These are phyloP conservation scores for Pangasius macronema DNA, from an alignment of 2,797 vertebrate genomes.

Conservation along the genomic window DNA sequence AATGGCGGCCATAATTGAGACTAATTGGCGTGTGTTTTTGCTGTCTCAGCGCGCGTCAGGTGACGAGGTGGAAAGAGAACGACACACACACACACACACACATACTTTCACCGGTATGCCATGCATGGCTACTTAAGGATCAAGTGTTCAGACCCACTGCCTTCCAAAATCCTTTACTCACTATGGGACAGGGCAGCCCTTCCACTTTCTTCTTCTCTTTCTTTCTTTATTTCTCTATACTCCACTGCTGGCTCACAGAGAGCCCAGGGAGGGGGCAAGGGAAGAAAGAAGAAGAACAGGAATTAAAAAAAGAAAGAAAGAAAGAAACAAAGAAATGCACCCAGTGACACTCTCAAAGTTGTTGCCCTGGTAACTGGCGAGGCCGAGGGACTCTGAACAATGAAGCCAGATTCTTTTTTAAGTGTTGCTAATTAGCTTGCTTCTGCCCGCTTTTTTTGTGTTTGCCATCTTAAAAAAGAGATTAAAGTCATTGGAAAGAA, in stretches of 20 bases:
- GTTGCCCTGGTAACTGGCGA: slow-evolving; percentile 81
- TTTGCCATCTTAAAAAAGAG: slow-evolving; percentile 78
- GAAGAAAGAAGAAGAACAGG: slow-evolving; percentile 36
- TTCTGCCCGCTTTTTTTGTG: slow-evolving; percentile 74
- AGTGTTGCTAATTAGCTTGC: slow-evolving; percentile 85
- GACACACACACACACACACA: slow-evolving; percentile 46
- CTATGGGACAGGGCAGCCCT: slow-evolving; percentile 16
- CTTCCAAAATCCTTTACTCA: slow-evolving; percentile 36
- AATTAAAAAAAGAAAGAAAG: slow-evolving; percentile 51
- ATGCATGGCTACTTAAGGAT: slow-evolving; percentile 49
- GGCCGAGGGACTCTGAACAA: slow-evolving; percentile 69
- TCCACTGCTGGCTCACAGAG: slow-evolving; percentile 35
- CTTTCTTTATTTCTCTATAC: slow-evolving; percentile 43
- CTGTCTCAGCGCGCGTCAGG: slow-evolving; percentile 55
- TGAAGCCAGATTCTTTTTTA: slow-evolving; percentile 73
- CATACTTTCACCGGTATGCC: slow-evolving; percentile 26
- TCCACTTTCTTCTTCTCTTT: slow-evolving; percentile 26
- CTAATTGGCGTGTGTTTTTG: slow-evolving; percentile 66
- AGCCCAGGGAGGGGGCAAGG: slow-evolving; percentile 12
- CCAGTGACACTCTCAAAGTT: slow-evolving; percentile 69
- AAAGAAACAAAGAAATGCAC: slow-evolving; percentile 68
- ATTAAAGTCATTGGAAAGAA: slow-evolving; percentile 71
- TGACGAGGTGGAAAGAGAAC: slow-evolving; percentile 44
- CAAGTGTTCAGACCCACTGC: slow-evolving; percentile 31
- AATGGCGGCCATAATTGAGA: slow-evolving; percentile 61